Base-by-base conservation (phyloP, 2,888 invertebrate genomes). In the Nomada lathburiana region DNA sequence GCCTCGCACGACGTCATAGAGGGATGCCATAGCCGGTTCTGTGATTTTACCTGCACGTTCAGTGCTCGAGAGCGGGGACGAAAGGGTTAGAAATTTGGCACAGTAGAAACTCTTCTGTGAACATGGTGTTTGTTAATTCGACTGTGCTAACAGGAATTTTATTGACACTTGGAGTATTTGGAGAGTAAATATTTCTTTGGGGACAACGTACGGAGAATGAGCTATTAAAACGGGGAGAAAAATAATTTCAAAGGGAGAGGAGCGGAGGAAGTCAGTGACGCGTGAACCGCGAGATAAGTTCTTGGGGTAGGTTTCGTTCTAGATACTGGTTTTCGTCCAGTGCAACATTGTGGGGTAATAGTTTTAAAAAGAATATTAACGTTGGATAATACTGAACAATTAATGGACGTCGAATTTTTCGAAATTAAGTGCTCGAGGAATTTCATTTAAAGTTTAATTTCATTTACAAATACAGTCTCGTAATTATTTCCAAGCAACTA, bases 281-380 rank as follows among this genome's bases (percentile, higher is more conserved):
- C 57, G 76, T 76, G 63, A 76, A 76, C 23, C 20, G 13, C 4
- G 42, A 26, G 76, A 79, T 76, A 79, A 76, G 16, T 70, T 36
- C 16, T 16, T 16, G 0, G 47, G 47, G 16, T 47, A 47, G 47
- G 29, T 5, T 20, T 23, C 9, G 11, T 47, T 23, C 10, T 23
- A 1, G 16, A 63, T n/a, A 20, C n/a, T 53, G 23, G 26, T 26
- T 18, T 16, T 3, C 10, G n/a, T 42, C 20, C 20, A n/a, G 10
- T 59, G 4, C 11, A 60, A 36, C 36, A 36, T 7, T 36, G 36
- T 1, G 36, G 36, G 36, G 36, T 7, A 36, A 7, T 36, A 36
- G 7, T 36, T 7, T 36, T 36, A 1, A 0, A 36, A 36, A 7
- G 5, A 36, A 36, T 36, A 5, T 36, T 7, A 36, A 36, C 36